Conservation (phyloP, 2,888 invertebrate genomes). For the Elegia similella region DNA sequence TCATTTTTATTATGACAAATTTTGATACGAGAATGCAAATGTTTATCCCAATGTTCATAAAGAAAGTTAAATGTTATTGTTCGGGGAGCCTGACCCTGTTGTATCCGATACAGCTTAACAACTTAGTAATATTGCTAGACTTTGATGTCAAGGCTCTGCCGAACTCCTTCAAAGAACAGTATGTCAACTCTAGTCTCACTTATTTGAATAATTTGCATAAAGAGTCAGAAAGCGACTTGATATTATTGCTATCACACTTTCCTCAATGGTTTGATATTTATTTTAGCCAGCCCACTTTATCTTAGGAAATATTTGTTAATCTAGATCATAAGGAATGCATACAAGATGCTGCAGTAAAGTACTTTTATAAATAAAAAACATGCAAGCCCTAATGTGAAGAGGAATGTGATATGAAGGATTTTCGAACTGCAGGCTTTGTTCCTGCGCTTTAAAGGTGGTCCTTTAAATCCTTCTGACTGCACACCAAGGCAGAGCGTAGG, state of each 20-base stretch:
- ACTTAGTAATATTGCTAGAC: conserved; percentile 53
- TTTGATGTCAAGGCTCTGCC: conserved; percentile 44
- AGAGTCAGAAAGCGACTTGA: conserved; percentile 50
- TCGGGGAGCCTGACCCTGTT: conserved; percentile 26
- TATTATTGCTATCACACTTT: conserved; percentile 65
- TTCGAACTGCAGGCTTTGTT: no score
- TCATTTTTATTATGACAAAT: conserved; percentile 52
- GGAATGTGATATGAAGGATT: no score
- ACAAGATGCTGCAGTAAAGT: no score
- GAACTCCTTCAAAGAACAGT: conserved; percentile 30
- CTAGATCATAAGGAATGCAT: no score
- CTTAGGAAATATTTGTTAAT: background rate
- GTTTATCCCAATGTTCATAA: conserved; percentile 36
- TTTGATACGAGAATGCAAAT: conserved; percentile 44
- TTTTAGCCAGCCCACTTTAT: conserved; percentile 22
- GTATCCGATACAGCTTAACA: conserved; percentile 48
- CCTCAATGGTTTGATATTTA: conserved; percentile 66
- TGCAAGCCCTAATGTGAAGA: no score
- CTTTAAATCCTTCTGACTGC: no score
- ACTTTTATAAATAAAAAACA: no score
- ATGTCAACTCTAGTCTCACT: conserved; percentile 37
- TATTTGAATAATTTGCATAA: conserved; percentile 42
- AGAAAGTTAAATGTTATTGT: conserved; percentile 36
- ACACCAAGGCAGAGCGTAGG: no score
- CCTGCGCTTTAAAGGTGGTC: no score